phyloP scores from a whole-genome alignment of 2,888 invertebrate genomes.

The Hirudinaria manillensis region DNA sequence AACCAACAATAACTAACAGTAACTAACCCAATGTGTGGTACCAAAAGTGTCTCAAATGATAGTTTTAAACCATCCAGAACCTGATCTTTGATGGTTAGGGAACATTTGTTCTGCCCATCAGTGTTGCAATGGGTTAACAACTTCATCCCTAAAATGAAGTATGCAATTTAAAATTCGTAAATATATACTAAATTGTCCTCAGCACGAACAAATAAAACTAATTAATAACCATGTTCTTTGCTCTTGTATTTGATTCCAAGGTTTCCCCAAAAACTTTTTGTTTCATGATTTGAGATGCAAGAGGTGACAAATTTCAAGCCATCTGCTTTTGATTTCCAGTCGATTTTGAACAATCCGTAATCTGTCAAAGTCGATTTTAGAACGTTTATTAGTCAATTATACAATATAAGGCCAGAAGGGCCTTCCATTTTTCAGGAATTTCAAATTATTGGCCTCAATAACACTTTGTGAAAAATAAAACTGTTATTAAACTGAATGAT shows the following conservation, averaged over 20 bases:
- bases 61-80: conserved; percentile 9
- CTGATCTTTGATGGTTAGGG: conserved; percentile 2
- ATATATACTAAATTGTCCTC: no score
- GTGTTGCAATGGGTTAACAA: conserved; percentile 3
- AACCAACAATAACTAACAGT: no score
- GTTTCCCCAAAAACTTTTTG: conserved; percentile 15
- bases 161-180: neutral
- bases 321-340: conserved; percentile 2
- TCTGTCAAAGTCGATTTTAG: conserved; percentile 3
- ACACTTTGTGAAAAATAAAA: neutral
- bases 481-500: neutral
- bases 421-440: neutral
- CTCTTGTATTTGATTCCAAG: neutral
- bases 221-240: conserved; percentile 6
- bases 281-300: conserved; percentile 5
- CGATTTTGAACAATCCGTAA: conserved; percentile 18
- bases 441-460: conserved; percentile 4
- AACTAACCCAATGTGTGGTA: conserved; percentile 16
- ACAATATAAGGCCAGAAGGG: neutral
- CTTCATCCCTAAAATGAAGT: neutral
- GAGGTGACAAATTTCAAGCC: neutral
- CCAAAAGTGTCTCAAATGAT: conserved; percentile 8
- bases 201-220: no score
- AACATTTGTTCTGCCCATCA: neutral
- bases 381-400: neutral